These are phyloP conservation scores for Macrophya alboannulata DNA, from an alignment of 2,888 invertebrate genomes.

Conservation along the genomic window DNA sequence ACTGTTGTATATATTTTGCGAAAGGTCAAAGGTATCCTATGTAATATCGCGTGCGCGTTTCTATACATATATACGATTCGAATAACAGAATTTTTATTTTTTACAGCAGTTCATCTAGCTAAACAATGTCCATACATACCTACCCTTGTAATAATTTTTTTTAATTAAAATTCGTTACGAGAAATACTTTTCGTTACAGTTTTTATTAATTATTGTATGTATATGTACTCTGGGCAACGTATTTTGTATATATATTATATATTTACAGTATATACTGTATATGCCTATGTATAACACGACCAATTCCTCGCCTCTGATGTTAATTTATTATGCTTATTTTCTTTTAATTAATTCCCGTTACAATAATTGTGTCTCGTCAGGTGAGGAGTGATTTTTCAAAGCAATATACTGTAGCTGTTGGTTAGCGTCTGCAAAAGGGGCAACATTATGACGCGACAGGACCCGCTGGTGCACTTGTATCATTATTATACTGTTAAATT, in stretches of 20 bases:
- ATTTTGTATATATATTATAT: neutral
- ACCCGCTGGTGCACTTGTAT: neutral
- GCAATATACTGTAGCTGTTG: too few species aligned
- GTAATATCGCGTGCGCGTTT: too few species aligned
- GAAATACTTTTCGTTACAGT: neutral
- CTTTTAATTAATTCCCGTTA: constrained; percentile 11
- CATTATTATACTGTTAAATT: neutral
- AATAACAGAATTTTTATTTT: neutral
- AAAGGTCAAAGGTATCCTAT: too few species aligned
- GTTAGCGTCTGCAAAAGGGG: too few species aligned
- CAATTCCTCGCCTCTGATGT: neutral
- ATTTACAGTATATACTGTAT: too few species aligned
- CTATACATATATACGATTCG: too few species aligned
- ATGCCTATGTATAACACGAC: neutral
- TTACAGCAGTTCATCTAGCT: neutral
- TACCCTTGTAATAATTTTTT: neutral
- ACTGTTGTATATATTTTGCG: too few species aligned
- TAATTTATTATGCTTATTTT: constrained; percentile 5
- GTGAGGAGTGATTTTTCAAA: constrained; percentile 4
- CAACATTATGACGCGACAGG: neutral
- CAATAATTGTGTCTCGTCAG: neutral
- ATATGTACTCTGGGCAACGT: too few species aligned
- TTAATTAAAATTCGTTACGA: neutral
- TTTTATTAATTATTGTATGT: neutral
- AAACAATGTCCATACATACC: neutral